Conservation (phyloP, 2,888 invertebrate species). For the Liodrosophila aerea region DNA sequence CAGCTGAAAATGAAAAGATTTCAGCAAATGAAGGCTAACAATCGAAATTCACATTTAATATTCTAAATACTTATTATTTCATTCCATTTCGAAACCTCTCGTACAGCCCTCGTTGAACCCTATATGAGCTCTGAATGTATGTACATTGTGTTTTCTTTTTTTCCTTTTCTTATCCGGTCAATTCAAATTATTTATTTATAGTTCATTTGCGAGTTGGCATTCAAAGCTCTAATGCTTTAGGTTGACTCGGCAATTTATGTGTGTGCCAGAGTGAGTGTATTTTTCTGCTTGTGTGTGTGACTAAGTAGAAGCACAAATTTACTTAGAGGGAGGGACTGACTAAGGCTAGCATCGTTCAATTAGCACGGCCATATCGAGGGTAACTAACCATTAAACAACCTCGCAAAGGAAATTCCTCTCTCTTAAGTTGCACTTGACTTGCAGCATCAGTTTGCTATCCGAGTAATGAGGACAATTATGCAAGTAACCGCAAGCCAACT, state of each 20-base stretch:
- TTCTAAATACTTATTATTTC: no score
- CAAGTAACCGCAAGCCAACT: slow-evolving; percentile 50
- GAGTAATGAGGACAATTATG: slow-evolving; percentile 59
- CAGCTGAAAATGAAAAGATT: no score
- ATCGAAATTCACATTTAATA: no score
- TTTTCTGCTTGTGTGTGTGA: slow-evolving; percentile 50
- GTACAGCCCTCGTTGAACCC: slow-evolving; percentile 21
- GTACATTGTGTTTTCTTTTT: slow-evolving; percentile 16
- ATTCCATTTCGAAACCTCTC: background rate
- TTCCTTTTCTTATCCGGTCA: slow-evolving; percentile 41
- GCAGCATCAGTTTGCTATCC: slow-evolving; percentile 30
- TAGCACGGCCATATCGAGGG: slow-evolving; percentile 45
- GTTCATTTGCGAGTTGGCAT: slow-evolving; percentile 72
- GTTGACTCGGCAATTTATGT: slow-evolving; percentile 48
- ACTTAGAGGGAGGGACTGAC: no score
- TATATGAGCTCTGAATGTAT: slow-evolving; percentile 3
- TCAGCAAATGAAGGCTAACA: no score
- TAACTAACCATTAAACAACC: slow-evolving; percentile 50
- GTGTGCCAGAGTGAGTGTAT: background rate
- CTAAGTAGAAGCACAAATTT: slow-evolving; percentile 28
- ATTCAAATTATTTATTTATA: slow-evolving; percentile 74
- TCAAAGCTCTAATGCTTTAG: slow-evolving; percentile 55
- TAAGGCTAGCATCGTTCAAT: slow-evolving; percentile 46
- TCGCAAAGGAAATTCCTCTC: background rate
- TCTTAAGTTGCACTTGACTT: slow-evolving; percentile 16